A percentile compares a stretch with the other conserved stretches of the same genome.
phyloP scores from a whole-genome alignment of 2,797 vertebrate genomes.

The Sebastes taczanowskii region DNA sequence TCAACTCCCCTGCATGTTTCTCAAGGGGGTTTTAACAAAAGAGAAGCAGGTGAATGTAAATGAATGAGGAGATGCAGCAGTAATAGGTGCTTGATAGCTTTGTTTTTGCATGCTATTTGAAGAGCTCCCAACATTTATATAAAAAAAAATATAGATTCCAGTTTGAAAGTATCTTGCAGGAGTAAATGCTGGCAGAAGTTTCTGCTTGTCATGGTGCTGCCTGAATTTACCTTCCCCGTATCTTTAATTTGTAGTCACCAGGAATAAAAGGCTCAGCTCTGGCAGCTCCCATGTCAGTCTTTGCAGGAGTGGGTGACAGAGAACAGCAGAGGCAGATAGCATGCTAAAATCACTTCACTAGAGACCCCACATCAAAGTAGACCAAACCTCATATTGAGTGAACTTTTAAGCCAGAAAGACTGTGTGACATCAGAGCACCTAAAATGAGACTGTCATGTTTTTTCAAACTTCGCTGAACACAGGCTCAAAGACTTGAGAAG shows the following conservation, averaged over 20 bases:
- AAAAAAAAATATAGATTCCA: not conserved
- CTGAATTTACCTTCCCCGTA: conserved; percentile 63
- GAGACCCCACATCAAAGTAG: conserved; percentile 83
- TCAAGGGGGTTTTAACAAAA: not conserved
- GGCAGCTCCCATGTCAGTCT: conserved; percentile 80
- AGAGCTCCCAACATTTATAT: not conserved
- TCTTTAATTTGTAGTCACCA: conserved; percentile 78
- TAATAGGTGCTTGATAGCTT: conserved; percentile 32
- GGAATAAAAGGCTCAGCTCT: conserved; percentile 74
- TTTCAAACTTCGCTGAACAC: conserved; percentile 68
- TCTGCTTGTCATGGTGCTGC: conserved; percentile 61
- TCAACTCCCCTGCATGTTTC: conserved; percentile 16
- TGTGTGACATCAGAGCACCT: conserved; percentile 81
- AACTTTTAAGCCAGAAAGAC: conserved; percentile 80
- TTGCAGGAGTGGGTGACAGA: conserved; percentile 77
- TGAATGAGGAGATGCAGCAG: conserved; percentile 20
- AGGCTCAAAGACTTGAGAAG: conserved; percentile 69
- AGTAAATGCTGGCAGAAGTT: conserved; percentile 50
- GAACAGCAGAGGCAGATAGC: conserved; percentile 77
- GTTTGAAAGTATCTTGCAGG: conserved; percentile 16
- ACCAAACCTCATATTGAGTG: conserved; percentile 78
- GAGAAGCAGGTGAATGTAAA: conserved; percentile 44
- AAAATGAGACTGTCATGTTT: conserved; percentile 84
- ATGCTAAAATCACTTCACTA: conserved; percentile 79
- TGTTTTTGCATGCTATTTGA: conserved; percentile 37